Evolutionary conservation across 2,888 invertebrate species (phyloP).

Genomic region (Epistrophe eligans): DNA sequence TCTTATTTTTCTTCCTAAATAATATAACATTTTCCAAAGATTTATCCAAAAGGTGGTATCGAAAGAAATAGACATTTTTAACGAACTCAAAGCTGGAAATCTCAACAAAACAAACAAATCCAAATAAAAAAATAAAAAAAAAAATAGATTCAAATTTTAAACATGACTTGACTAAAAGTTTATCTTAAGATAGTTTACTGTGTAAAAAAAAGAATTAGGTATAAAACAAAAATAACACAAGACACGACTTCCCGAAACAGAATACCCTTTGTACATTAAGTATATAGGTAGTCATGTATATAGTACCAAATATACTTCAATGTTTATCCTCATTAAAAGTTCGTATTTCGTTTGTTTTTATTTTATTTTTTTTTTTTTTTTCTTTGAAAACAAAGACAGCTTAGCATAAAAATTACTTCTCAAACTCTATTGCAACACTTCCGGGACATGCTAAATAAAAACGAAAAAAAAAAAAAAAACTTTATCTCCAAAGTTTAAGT

Average conservation of each 20-base stretch:
- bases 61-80: background rate
- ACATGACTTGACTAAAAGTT: constrained; percentile 25
- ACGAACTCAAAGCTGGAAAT: constrained; percentile 11
- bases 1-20: background rate
- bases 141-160: constrained; percentile 16
- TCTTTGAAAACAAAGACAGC: constrained; percentile 29
- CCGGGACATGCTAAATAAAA: constrained; percentile 18
- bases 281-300: background rate
- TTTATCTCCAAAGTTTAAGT: background rate
- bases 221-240: constrained; percentile 9
- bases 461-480: background rate
- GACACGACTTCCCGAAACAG: constrained; percentile 16
- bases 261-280: constrained; percentile 1
- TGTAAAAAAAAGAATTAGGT: background rate
- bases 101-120: background rate
- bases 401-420: constrained; percentile 53
- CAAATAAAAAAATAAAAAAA: background rate
- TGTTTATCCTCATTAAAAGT: constrained; percentile 72
- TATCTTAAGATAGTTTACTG: constrained; percentile 9
- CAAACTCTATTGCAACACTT: constrained; percentile 34
- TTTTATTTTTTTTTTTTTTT: constrained; percentile 29
- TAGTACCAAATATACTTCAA: constrained; percentile 14
- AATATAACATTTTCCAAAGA: background rate
- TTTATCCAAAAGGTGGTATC: background rate
- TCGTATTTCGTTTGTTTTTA: constrained; percentile 50